phyloP scores from a whole-genome alignment of 2,888 invertebrate species.

The Crepidodera aurea region DNA sequence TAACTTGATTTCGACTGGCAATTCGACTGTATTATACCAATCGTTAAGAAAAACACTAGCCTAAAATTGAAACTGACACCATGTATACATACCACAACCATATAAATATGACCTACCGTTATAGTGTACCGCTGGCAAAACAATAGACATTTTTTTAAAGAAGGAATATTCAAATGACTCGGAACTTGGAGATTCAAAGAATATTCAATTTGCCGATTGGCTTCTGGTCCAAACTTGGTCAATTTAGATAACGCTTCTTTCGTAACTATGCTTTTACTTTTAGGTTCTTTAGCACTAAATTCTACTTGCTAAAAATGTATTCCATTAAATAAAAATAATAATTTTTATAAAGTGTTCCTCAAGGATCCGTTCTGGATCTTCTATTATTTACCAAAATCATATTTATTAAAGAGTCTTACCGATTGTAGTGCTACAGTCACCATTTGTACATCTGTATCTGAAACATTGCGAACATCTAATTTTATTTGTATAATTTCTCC shows the following conservation, averaged over 20 bases:
- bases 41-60: background rate
- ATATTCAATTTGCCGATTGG: background rate
- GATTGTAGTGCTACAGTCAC: background rate
- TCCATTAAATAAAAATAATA: too few species aligned
- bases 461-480: background rate
- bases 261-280: background rate
- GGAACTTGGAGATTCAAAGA: background rate
- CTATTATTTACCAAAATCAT: too few species aligned
- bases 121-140: background rate
- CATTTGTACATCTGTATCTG: background rate
- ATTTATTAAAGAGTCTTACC: background rate
- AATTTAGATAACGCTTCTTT: background rate
- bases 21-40: background rate
- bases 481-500: slow-evolving; percentile 4
- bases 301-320: too few species aligned
- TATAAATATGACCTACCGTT: background rate
- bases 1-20: background rate
- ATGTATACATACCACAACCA: too few species aligned
- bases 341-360: too few species aligned
- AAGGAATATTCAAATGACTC: background rate
- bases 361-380: too few species aligned
- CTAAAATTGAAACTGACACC: too few species aligned
- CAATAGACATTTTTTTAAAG: background rate
- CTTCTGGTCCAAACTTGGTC: background rate
- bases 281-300: too few species aligned